Conservation (phyloP, 2,888 invertebrate species). For the Drosophila monieri region DNA sequence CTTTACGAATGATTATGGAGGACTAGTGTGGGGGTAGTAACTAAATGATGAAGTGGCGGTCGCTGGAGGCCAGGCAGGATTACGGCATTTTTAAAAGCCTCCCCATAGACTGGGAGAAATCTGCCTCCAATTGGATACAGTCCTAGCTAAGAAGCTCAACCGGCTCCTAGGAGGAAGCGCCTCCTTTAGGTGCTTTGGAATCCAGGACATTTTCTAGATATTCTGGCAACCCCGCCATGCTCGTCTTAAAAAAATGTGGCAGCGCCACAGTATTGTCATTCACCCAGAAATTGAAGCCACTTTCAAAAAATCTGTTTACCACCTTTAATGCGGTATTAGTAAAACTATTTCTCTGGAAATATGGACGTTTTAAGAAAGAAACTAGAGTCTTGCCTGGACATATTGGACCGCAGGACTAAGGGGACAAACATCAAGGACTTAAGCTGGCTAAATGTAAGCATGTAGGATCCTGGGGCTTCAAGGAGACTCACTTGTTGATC, state of each 20-base stretch:
- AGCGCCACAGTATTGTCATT: neutral
- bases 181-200: too few species aligned
- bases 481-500: constrained; percentile 19
- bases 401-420: constrained; percentile 21
- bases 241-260: neutral
- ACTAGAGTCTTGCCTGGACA: constrained; percentile 44
- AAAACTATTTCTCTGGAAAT: constrained; percentile 10
- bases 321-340: neutral
- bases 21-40: too few species aligned
- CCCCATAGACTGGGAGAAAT: too few species aligned
- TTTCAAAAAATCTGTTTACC: constrained; percentile 31
- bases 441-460: constrained; percentile 76
- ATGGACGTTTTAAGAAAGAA: constrained; percentile 51
- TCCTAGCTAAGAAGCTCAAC: too few species aligned
- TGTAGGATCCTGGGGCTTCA: neutral
- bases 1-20: too few species aligned
- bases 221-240: neutral
- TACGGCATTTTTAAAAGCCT: too few species aligned
- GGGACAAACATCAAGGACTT: constrained; percentile 48
- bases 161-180: too few species aligned
- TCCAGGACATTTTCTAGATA: neutral
- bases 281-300: constrained; percentile 27
- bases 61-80: too few species aligned
- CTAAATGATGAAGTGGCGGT: too few species aligned
- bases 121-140: too few species aligned